These are phyloP conservation scores for Nephrotoma appendiculata DNA, from an alignment of 2,888 invertebrate species.

Conservation along the genomic window DNA sequence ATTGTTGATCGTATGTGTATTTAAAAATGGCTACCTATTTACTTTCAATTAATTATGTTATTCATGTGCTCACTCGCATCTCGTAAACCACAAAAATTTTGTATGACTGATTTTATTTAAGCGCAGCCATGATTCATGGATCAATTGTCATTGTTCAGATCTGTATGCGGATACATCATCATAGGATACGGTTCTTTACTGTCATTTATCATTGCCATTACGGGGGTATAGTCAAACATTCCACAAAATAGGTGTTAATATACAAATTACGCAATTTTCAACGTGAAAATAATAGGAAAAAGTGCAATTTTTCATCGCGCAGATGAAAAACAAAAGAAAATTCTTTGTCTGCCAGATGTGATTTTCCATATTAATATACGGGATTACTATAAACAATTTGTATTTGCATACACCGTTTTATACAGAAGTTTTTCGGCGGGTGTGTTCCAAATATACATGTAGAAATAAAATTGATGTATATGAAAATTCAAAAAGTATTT, in stretches of 20 bases:
- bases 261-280: not conserved
- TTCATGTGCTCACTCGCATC: not conserved
- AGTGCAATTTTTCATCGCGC: not conserved
- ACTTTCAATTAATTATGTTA: not conserved
- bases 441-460: not conserved
- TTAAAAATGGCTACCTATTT: not conserved
- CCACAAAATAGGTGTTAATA: not conserved
- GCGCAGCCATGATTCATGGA: not conserved
- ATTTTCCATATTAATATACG: not conserved
- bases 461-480: not conserved
- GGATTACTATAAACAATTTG: not conserved
- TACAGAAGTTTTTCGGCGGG: not conserved
- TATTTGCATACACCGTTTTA: not conserved
- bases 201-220: not conserved
- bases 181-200: not conserved
- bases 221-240: not conserved
- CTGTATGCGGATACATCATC: too few species aligned
- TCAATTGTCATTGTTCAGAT: not conserved
- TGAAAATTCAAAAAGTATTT: not conserved
- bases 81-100: not conserved
- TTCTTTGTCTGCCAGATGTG: not conserved
- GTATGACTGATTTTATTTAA: not conserved
- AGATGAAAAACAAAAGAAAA: not conserved
- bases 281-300: not conserved
- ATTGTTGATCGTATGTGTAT: not conserved